Percentiles rank a stretch among this genome's conserved stretches.
Evolutionary conservation across 2,113 vertebrate species (phyloP).

Genomic region (Sceloporus tristichus): DNA sequence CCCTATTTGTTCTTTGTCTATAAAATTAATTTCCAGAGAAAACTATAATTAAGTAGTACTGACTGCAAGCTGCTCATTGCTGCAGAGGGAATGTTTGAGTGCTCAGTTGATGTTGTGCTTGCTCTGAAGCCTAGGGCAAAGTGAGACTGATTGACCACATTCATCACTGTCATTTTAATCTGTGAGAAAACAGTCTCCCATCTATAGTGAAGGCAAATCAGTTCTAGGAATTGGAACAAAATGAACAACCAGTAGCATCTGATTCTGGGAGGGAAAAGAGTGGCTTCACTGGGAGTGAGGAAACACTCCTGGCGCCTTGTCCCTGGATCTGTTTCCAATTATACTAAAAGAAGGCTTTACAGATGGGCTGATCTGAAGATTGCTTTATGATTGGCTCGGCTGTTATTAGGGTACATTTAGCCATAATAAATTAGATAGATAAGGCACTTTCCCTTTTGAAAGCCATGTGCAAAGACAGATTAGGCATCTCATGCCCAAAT

Average conservation of each 20-base stretch:
- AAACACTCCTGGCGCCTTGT: neutral
- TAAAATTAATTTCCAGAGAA: neutral
- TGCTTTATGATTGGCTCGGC: slow-evolving; percentile 26
- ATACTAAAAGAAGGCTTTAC: slow-evolving; percentile 7
- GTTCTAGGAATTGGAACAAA: slow-evolving; percentile 59
- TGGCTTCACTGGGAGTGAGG: slow-evolving; percentile 15
- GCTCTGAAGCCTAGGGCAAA: neutral
- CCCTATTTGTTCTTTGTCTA: neutral
- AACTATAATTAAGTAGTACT: neutral
- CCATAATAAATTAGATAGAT: slow-evolving; percentile 7
- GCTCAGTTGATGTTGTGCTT: neutral
- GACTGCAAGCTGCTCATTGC: neutral
- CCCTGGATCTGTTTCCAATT: slow-evolving; percentile 48
- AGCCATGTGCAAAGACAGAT: slow-evolving; percentile 31
- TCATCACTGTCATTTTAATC: slow-evolving; percentile 32
- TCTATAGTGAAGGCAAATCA: neutral
- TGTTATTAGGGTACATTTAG: slow-evolving; percentile 30
- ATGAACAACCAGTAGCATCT: slow-evolving; percentile 26
- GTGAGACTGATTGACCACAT: neutral
- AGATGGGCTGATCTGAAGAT: slow-evolving; percentile 49
- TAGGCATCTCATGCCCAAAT: neutral
- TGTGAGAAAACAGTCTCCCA: slow-evolving; percentile 29
- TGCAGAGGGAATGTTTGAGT: neutral
- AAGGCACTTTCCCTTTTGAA: neutral
- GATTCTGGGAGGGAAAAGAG: slow-evolving; percentile 17